Percentiles rank a stretch among this genome's conserved stretches.
Evolutionary conservation across 2,888 invertebrate genomes (phyloP).

Genomic region (Papilio gigon): DNA sequence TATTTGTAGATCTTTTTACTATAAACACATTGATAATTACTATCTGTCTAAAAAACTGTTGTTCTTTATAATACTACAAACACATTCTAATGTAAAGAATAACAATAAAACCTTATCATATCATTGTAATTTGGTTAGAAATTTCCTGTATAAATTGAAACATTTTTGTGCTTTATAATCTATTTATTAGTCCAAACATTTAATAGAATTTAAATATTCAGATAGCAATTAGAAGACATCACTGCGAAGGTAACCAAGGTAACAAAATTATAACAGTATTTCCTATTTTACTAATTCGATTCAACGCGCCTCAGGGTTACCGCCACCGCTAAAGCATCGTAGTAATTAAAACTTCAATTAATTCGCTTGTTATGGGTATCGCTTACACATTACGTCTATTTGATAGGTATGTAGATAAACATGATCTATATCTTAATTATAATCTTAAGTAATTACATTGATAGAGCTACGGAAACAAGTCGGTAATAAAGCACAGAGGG

Average conservation of each 20-base stretch:
- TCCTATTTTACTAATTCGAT: constrained; percentile 12
- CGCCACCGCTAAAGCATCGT: background rate
- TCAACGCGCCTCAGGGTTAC: background rate
- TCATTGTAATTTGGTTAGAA: background rate
- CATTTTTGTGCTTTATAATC: background rate
- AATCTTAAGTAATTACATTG: constrained; percentile 10
- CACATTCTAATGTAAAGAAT: no score
- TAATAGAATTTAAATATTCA: background rate
- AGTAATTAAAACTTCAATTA: constrained; percentile 21
- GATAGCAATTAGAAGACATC: background rate
- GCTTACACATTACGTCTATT: constrained; percentile 13
- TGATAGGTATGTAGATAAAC: constrained; percentile 9
- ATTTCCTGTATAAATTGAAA: background rate
- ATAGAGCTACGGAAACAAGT: constrained; percentile 11
- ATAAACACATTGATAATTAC: background rate
- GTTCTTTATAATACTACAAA: no score
- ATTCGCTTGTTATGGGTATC: constrained; percentile 7
- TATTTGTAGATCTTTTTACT: background rate
- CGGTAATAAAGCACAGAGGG: constrained; percentile 9
- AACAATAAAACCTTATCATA: no score
- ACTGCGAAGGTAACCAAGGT: background rate
- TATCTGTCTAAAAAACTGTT: no score
- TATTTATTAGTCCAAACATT: background rate
- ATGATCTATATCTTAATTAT: constrained; percentile 20
- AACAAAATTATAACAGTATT: constrained; percentile 9